Conservation (phyloP, 1,140 invertebrate genomes). For the Macrobrachium rosenbergii region DNA sequence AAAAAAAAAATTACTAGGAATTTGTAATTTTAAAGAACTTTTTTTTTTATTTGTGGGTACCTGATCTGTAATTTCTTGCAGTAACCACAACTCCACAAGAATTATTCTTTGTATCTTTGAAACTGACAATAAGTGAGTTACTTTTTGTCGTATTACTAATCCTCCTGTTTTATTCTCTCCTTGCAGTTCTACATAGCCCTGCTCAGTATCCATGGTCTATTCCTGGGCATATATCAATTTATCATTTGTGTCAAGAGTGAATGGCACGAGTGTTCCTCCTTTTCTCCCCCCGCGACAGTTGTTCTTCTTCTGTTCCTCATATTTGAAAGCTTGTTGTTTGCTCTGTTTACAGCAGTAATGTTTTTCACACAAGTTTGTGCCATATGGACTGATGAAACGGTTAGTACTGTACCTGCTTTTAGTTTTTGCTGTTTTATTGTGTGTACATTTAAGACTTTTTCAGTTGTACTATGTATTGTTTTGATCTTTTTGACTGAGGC, state of each 20-base stretch:
- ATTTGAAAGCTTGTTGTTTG: constrained; percentile 97
- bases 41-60: no score
- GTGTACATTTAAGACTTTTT: not conserved
- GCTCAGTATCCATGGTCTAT: constrained; percentile 93
- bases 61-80: no score
- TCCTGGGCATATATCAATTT: constrained; percentile 94
- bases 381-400: constrained; percentile 99
- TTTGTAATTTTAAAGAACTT: no score
- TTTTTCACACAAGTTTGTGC: constrained; percentile 96
- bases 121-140: not conserved
- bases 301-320: constrained; percentile 95
- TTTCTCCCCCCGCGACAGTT: constrained; percentile 95
- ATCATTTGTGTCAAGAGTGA: constrained; percentile 92
- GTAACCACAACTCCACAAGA: no score
- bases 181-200: constrained; percentile 97
- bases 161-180: constrained; percentile 66
- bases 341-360: constrained; percentile 99
- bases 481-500: not conserved
- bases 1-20: no score
- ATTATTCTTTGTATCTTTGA: no score
- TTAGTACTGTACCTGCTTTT: constrained; percentile 71
- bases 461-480: not conserved
- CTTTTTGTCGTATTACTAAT: constrained; percentile 28
- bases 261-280: constrained; percentile 94
- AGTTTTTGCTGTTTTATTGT: not conserved